These are phyloP conservation scores for Acrobeloides nanus DNA, from an alignment of 2,888 invertebrate genomes.

Conservation along the genomic window DNA sequence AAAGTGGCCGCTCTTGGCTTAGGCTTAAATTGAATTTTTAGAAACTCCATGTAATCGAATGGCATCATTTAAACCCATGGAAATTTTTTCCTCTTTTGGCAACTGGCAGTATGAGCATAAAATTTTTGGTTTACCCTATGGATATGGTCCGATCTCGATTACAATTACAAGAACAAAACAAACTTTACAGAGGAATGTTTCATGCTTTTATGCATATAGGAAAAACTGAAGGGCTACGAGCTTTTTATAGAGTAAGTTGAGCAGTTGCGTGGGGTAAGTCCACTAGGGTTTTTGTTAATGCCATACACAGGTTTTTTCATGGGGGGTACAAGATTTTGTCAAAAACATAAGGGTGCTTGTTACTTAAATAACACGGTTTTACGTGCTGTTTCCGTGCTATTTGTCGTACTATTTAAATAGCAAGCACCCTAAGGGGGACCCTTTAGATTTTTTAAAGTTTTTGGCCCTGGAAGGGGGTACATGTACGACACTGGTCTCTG, in stretches of 20 bases:
- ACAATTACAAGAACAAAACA: constrained; percentile 38
- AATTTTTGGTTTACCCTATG: constrained; percentile 32
- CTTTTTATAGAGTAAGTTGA: constrained; percentile 31
- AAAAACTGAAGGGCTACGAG: constrained; percentile 30
- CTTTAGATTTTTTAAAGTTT: too few relatives aligned
- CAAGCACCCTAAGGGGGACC: too few relatives aligned
- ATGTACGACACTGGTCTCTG: too few relatives aligned
- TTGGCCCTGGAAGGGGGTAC: too few relatives aligned
- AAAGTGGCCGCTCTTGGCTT: too few relatives aligned
- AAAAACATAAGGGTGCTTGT: too few relatives aligned
- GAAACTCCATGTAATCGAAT: constrained; percentile 28
- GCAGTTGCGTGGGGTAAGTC: not conserved
- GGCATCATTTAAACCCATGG: constrained; percentile 36
- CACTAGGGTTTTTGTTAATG: constrained; percentile 31
- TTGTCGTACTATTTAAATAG: too few relatives aligned
- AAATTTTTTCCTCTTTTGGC: constrained; percentile 31
- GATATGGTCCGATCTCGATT: constrained; percentile 34
- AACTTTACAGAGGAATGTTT: constrained; percentile 30
- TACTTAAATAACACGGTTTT: too few relatives aligned
- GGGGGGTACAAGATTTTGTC: constrained; percentile 33
- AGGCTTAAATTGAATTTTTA: too few relatives aligned
- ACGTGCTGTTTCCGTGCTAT: too few relatives aligned
- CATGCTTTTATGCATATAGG: constrained; percentile 34
- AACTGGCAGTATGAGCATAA: constrained; percentile 33
- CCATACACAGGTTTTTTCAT: constrained; percentile 35